Evolutionary conservation across 2,888 invertebrate species (phyloP), one percentile per base, ranked within the genome.

Genomic region (Heliconius hortense): DNA sequence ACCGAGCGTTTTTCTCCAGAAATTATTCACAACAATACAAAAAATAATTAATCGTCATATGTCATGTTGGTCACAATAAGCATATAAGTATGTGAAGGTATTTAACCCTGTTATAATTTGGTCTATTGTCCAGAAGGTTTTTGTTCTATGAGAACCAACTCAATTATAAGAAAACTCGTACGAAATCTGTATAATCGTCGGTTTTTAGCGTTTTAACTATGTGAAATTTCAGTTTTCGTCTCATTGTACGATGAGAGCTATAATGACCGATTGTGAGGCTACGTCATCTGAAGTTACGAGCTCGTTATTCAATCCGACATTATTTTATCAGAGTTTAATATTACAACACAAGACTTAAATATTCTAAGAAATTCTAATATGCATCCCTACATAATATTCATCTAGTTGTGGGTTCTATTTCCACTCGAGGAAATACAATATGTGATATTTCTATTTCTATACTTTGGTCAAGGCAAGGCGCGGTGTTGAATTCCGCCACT

Each of bases 131-230:
- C 92, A 87, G 90, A 87, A 82, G 84, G 86, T 87, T 90, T 90
- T 92, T 88, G 90, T 93, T 92, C 91, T 92, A 90, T 93, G 94
- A 87, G 94, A 94, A 94, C 93, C 87, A 87, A 87, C 89, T 91
- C 93, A 93, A 94, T 94, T 94, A 93, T 90, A 84, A 84, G 81
- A 83, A 82, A 84, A 84, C 84, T 82, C 81, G 85, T 89, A 92
- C 90, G 89, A 93, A 94, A 93, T 91, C 88, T 85, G 89, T 90
- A 90, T 93, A 93, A 94, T 93, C 91, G 91, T 85, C 84, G 86
- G 89, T 90, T 89, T 91, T 92, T 91, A 92, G 91, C 88, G 85
- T 89, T 89, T 88, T 93, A 94, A 94, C 94, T 93, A 93, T 94
- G 94, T 88, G 94, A 94, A 93, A 91, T 87, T 86, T 84, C 82